Evolutionary conservation across 2,113 vertebrate species (phyloP), one percentile per base, ranked within the genome.

Genomic region (Oncorhynchus kisutch): DNA sequence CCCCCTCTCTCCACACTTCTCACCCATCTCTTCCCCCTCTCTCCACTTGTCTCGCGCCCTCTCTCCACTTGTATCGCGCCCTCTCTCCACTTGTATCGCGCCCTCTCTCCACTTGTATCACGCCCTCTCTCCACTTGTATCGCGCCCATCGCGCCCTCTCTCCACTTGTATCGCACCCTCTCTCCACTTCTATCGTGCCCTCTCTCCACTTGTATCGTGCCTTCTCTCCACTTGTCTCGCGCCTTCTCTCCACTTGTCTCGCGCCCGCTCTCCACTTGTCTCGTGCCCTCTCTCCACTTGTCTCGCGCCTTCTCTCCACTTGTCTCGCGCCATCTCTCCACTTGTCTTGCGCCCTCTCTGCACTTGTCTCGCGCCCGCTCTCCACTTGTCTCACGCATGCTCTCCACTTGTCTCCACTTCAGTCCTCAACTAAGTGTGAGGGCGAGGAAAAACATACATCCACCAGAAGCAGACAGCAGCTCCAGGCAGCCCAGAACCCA

Each of bases 361-460:
- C 34, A 39, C 34, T 39, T 76, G 65, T 75, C 68, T 29, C 29
- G 29, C 29, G 29, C 60, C 64, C 76, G 68, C 76, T 83, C 83
- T 67, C 29, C 29, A 29, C 29, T 29, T 29, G 3, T 29, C 12
- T 22, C 74, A 69, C 31, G 4, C 31, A 3, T 1, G 4, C 31
- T 34, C 5, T 34, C 31, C 31, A 34, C 31, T 34, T 34, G 5
- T 34, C 31, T 34, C 66, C 29, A 18, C 27, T 71, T 54, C 64
- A 57, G 77, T 67, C 20, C 60, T 70, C 49, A 78, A 60, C 34
- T 71, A 79, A 11, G 25, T 68, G 34, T 34, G n/a, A 73, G 60
- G 31, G 72, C 69, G 75, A 77, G 72, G 20, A 25, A 62, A 60
- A 62, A 39, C 29, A 72, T 62, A 62, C 31, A 34, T 34, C 31